Evolutionary conservation across 1,140 invertebrate species (phyloP).

Genomic region (Hydropsyche tenuis): DNA sequence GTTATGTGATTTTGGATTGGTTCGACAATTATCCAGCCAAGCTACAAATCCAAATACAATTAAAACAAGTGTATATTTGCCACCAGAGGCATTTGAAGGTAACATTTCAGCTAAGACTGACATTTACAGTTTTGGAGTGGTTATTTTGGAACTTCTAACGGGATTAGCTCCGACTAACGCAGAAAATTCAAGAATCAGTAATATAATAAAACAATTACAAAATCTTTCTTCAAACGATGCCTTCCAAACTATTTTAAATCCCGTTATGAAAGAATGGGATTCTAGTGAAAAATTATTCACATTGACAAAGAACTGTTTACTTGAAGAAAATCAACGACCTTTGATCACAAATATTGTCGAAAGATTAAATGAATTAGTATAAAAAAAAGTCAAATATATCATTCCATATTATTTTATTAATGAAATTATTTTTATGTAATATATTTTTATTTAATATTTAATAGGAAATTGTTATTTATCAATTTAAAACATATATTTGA

Average conservation of each 20-base stretch:
- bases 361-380: constrained; percentile 3
- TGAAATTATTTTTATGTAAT: too few species aligned
- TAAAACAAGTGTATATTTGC: constrained; percentile 79
- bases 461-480: too few species aligned
- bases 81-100: constrained; percentile 74
- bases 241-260: constrained; percentile 51
- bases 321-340: constrained; percentile 57
- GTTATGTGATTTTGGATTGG: constrained; percentile 78
- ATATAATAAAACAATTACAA: constrained; percentile 60
- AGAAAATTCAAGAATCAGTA: constrained; percentile 57
- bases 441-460: too few species aligned
- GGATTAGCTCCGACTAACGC: constrained; percentile 69
- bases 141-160: constrained; percentile 74
- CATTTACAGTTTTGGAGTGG: constrained; percentile 79
- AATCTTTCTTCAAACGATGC: constrained; percentile 53
- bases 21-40: constrained; percentile 63
- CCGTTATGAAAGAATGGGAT: constrained; percentile 52
- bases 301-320: constrained; percentile 54
- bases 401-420: too few species aligned
- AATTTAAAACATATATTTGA: too few species aligned
- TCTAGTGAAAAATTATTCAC: constrained; percentile 53
- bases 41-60: constrained; percentile 64
- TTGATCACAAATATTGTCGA: constrained; percentile 47
- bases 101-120: constrained; percentile 78
- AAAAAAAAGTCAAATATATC: neutral